Base-by-base conservation (phyloP, 2,797 vertebrate genomes). In the Sylvia borin region DNA sequence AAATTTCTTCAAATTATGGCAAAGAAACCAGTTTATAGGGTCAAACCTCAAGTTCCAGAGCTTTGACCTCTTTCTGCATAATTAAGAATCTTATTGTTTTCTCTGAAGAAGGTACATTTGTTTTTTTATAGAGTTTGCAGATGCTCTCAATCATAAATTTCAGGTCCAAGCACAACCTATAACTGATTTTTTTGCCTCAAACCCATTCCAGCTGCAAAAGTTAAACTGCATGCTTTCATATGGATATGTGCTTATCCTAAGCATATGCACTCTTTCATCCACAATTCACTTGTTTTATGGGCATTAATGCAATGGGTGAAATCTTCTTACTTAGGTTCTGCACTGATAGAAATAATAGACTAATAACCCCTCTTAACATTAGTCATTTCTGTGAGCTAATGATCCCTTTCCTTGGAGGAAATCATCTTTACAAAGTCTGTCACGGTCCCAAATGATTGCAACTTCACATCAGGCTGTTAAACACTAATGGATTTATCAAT, bases 311-410 rank as follows among this genome's bases (percentile, higher is more conserved):
- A 87, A 20, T 40, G 3, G 4, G 5, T 71, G 58, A 76, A 92
- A 80, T 81, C 53, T 47, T 89, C 65, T 61, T 26, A 32, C 25
- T 74, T 73, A 55, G 5, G 61, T 93, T 95, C 82, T 87, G 50
- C 77, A 82, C 64, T 72, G 57, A 13, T 50, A 82, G 53, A 87
- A 94, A 73, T 83, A 80, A 94, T 67, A 85, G 74, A 47, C 55
- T 82, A 85, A 89, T 94, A 88, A 93, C 24, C 38, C 13, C 14
- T 61, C 61, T 53, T 79, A 79, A 42, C 25, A 54, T 79, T 50
- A 85, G 45, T 82, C 17, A 92, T 95, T 94, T 89, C 67, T 67
- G 50, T 85, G 74, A 95, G 45, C 22, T 92, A 96, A 94, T 89
- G 77, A 89, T 83, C 84, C 86, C 4, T 82, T 79, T 92, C 61